A percentile compares a stretch with the other conserved stretches of the same genome.
phyloP scores from a whole-genome alignment of 2,113 vertebrate species.

The Phylloscopus trochiloides region DNA sequence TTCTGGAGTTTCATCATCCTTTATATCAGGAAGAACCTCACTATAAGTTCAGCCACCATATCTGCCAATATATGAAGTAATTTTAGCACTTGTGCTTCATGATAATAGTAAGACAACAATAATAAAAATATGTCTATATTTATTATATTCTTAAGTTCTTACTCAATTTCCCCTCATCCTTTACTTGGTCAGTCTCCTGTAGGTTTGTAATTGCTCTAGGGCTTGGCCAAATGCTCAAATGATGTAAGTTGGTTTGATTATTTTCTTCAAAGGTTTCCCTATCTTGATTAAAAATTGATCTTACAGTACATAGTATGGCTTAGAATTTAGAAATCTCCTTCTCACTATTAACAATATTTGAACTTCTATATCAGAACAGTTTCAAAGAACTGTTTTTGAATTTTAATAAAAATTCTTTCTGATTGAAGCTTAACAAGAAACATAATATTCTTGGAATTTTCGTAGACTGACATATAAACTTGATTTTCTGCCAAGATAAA shows the following conservation, averaged over 20 bases:
- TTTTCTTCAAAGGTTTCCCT: constrained; percentile 16
- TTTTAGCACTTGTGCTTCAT: not conserved
- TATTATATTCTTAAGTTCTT: not conserved
- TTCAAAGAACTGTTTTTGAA: not conserved
- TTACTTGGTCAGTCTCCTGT: not conserved
- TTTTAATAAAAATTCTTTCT: constrained; percentile 47
- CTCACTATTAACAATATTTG: not conserved
- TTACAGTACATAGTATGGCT: not conserved
- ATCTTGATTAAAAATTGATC: constrained; percentile 55
- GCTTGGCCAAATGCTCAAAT: not conserved
- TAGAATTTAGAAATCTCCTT: not conserved
- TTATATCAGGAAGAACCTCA: not conserved
- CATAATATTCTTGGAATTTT: constrained; percentile 26
- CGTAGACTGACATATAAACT: constrained; percentile 39
- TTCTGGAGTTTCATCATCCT: not conserved
- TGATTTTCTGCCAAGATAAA: constrained; percentile 62
- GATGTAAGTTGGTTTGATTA: not conserved
- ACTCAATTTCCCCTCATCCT: not conserved
- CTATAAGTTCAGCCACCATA: not conserved
- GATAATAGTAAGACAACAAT: not conserved
- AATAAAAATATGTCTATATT: not conserved
- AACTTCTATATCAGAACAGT: constrained; percentile 17
- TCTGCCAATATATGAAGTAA: not conserved
- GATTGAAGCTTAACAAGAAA: constrained; percentile 57
- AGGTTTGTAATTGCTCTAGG: not conserved